A percentile compares a stretch with the other conserved stretches of the same genome.
Conservation (phyloP, 2,888 invertebrate genomes). For the Himalopsyche kuldschensis region DNA sequence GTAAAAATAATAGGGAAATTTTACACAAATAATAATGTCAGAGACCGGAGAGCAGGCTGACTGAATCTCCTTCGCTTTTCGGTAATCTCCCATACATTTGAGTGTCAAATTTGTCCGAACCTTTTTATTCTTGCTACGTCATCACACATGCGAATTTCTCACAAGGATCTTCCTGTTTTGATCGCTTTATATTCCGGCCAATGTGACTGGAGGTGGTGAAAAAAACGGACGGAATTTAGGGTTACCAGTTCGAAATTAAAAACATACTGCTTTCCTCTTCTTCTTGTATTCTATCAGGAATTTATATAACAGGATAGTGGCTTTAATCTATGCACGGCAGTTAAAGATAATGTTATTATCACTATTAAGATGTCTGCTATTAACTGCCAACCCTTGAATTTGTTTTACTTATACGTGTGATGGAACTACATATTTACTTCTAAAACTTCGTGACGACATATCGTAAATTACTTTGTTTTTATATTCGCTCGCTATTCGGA, state of each 20-base stretch:
- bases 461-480: no score
- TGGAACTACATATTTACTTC: no score
- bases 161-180: not conserved
- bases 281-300: no score
- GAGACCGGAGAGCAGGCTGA: not conserved
- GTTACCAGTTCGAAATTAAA: not conserved
- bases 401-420: no score
- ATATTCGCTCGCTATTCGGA: no score
- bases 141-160: not conserved
- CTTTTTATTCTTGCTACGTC: not conserved
- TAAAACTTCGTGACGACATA: no score
- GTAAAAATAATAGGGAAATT: not conserved
- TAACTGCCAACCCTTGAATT: no score
- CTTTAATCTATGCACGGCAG: no score
- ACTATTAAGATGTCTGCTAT: no score
- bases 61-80: not conserved
- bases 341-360: no score
- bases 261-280: no score
- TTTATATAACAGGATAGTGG: no score
- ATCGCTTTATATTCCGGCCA: not conserved
- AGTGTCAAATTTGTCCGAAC: conserved; percentile 8
- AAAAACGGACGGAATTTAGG: not conserved
- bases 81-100: conserved; percentile 27
- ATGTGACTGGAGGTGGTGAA: not conserved
- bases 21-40: not conserved